These are phyloP conservation scores for Drosophila nigrodunni DNA, from an alignment of 1,140 invertebrate species.

Conservation along the genomic window DNA sequence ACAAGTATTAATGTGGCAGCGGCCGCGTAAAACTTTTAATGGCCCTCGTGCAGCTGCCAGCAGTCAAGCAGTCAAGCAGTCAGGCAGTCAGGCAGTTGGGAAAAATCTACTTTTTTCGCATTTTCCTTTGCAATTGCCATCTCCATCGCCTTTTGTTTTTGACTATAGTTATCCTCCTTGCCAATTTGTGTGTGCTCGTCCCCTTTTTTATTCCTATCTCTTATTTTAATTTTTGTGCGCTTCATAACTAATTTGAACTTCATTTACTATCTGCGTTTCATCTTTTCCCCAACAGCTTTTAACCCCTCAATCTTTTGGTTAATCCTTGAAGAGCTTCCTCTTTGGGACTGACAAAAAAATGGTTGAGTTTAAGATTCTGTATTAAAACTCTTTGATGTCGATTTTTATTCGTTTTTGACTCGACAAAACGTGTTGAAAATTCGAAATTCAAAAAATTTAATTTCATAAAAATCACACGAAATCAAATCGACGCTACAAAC, in stretches of 20 bases:
- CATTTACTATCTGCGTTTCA: constrained; percentile 66
- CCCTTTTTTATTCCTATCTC: constrained; percentile 47
- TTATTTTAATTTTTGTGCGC: constrained; percentile 42
- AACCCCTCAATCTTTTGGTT: constrained; percentile 10
- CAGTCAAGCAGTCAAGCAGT: constrained; percentile 51
- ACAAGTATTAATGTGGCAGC: constrained; percentile 63
- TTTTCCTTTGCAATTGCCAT: constrained; percentile 15
- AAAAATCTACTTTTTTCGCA: constrained; percentile 42
- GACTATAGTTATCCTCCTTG: constrained; percentile 9
- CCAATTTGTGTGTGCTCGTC: constrained; percentile 34
- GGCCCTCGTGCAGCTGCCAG: constrained; percentile 70
- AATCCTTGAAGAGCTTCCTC: constrained; percentile 3
- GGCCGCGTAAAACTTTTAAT: constrained; percentile 76
- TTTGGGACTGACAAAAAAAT: constrained; percentile 4
- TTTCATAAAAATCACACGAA: constrained; percentile 64
- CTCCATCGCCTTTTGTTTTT: constrained; percentile 58
- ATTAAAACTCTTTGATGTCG: constrained; percentile 20
- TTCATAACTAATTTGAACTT: constrained; percentile 82
- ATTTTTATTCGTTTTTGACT: constrained; percentile 10
- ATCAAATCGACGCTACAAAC: constrained; percentile 58
- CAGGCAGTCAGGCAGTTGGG: constrained; percentile 17
- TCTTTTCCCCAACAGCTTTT: constrained; percentile 38
- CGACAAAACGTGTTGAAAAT: constrained; percentile 46
- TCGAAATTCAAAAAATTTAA: constrained; percentile 53
- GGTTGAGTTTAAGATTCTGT: constrained; percentile 15